Evolutionary conservation across 2,113 vertebrate genomes (phyloP), one percentile per base, ranked within the genome.

Genomic region (Hyaena hyaena): DNA sequence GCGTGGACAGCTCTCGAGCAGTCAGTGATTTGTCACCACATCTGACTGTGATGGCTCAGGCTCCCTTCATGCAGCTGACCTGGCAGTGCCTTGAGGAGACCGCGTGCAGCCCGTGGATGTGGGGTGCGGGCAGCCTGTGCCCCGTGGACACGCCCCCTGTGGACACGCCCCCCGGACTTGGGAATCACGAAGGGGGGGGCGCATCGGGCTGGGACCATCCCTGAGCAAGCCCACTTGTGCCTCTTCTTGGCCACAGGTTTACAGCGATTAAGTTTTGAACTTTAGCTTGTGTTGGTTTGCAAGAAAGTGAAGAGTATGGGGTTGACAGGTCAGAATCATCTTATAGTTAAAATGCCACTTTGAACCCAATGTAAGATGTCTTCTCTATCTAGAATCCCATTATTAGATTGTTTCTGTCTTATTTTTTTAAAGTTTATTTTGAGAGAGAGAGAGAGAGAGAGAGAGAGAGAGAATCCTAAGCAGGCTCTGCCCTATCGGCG

Each of bases 221-320:
- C 2, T 94, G 92, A 92, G 63, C 26, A 28, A 39, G 69, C 39
- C 88, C 65, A 50, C 17, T 6, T 31, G 39, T 91, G 81, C 48
- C 7, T 61, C 69, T 94, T 97, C 5, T 90, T 61, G 68, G 50
- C n/a, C 93, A 76, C 77, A 88, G 76, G 45, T 84, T 95, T 73
- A 88, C 26, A 0, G 7, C 23, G 33, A 28, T 79, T 77, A 19
- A 96, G n/a, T 88, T 90, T 79, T 82, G 28, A 39, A 66, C 84
- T 85, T 83, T 87, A 74, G n/a, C 69, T 3, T 94, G 11, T 77
- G 31, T 39, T 92, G 95, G 15, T 92, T 7, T 5, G 39, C 89
- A 76, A 33, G 93, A 50, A 95, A 94, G 31, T 61, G 39, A 43
- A 61, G 73, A 31, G 19, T 35, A 1, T 61, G 39, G 28, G 24